Percentiles rank a stretch among this genome's conserved stretches.
Evolutionary conservation across 1,140 invertebrate species (phyloP).

Genomic region (Drosophila sp.): DNA sequence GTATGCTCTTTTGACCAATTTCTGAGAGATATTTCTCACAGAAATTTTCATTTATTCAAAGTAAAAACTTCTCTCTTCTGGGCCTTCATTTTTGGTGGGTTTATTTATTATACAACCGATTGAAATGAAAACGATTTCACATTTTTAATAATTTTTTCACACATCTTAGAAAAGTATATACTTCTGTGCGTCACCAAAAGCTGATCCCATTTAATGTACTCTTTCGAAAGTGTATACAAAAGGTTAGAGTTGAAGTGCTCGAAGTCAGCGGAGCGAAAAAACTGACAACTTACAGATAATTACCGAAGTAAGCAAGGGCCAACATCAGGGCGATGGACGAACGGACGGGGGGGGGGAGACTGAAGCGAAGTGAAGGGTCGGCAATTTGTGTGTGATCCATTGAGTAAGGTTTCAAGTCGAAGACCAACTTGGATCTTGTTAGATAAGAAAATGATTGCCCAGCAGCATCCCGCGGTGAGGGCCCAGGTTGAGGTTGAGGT

Average conservation of each 20-base stretch:
- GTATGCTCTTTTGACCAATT: not conserved
- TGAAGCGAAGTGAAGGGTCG: slow-evolving; percentile 36
- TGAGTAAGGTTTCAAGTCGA: slow-evolving; percentile 53
- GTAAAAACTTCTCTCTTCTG: too few species aligned
- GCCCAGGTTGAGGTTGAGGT: slow-evolving; percentile 1
- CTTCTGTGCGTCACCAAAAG: too few species aligned
- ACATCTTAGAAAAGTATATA: too few species aligned
- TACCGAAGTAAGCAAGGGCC: slow-evolving; percentile 65
- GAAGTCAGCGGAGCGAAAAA: slow-evolving; percentile 67
- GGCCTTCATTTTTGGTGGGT: too few species aligned
- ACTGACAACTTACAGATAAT: slow-evolving; percentile 82
- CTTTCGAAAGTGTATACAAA: slow-evolving; percentile 25
- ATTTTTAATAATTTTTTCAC: too few species aligned
- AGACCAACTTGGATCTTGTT: slow-evolving; percentile 56
- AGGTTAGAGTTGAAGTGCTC: slow-evolving; percentile 40
- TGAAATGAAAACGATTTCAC: too few species aligned
- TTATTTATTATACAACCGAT: too few species aligned
- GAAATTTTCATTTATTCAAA: too few species aligned
- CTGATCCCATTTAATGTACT: slow-evolving; percentile 1
- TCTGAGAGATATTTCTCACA: too few species aligned
- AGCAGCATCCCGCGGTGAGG: slow-evolving; percentile 45
- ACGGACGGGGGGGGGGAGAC: not conserved
- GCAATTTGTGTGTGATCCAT: slow-evolving; percentile 77
- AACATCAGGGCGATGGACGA: slow-evolving; percentile 14
- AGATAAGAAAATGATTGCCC: slow-evolving; percentile 77